Evolutionary conservation across 2,797 vertebrate species (phyloP).

Genomic region (Bovichtus variegatus): DNA sequence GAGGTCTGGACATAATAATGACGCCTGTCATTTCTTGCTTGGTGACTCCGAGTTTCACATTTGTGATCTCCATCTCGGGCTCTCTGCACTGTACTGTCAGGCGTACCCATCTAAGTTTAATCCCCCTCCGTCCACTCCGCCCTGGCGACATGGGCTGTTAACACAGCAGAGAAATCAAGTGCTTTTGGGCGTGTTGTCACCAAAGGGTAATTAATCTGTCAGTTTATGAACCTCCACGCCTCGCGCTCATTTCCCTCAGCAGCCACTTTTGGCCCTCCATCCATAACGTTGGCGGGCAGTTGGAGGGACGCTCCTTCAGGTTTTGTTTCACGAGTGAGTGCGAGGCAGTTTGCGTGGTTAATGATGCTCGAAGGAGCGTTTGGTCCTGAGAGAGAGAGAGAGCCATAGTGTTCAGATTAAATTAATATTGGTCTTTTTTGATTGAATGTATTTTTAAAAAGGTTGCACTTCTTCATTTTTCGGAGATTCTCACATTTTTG

Average conservation of each 20-base stretch:
- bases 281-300: constrained; percentile 1
- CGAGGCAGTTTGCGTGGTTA: constrained; percentile 9
- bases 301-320: constrained; percentile 26
- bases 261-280: constrained; percentile 27
- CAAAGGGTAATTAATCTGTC: constrained; percentile 20
- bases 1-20: not conserved
- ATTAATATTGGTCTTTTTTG: not conserved
- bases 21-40: not conserved
- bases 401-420: too few species aligned
- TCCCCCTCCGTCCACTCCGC: constrained; percentile 7
- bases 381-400: too few species aligned
- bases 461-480: not conserved
- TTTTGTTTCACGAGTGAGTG: constrained; percentile 13
- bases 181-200: not conserved
- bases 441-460: too few species aligned
- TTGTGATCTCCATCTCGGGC: constrained; percentile 2
- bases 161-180: not conserved
- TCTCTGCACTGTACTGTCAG: not conserved
- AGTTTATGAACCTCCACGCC: constrained; percentile 7
- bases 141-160: constrained; percentile 13
- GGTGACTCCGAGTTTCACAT: constrained; percentile 1
- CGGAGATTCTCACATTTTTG: not conserved
- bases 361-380: not conserved
- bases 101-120: constrained; percentile 30
- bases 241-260: constrained; percentile 16